Evolutionary conservation across 2,797 vertebrate genomes (phyloP).

Genomic region (Lateolabrax maculatus): DNA sequence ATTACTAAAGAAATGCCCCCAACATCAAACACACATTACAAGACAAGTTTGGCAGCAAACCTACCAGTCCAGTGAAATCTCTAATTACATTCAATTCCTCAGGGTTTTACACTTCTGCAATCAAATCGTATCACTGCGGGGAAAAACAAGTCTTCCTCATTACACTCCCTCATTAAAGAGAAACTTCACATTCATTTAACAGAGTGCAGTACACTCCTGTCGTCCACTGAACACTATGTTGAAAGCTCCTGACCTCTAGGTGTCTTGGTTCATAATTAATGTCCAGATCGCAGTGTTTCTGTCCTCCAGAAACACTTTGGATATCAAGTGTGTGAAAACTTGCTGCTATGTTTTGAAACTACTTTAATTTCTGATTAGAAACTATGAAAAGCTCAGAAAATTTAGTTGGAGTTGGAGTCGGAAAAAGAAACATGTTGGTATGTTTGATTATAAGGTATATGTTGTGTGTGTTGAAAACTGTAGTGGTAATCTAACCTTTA

Average conservation of each 20-base stretch:
- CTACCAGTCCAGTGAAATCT: background rate
- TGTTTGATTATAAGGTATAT: too few species aligned
- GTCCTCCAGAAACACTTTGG: slow-evolving; percentile 17
- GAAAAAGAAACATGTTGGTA: background rate
- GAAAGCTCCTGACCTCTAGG: slow-evolving; percentile 29
- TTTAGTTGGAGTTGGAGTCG: background rate
- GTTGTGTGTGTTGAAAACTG: too few species aligned
- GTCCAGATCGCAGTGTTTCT: slow-evolving; percentile 16
- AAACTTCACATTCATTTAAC: slow-evolving; percentile 47
- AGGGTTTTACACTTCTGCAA: slow-evolving; percentile 17
- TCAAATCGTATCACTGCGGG: slow-evolving; percentile 3
- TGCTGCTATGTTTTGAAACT: background rate
- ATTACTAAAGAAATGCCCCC: background rate
- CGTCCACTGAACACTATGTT: slow-evolving; percentile 21
- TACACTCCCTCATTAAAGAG: slow-evolving; percentile 56
- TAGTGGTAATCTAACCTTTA: too few species aligned
- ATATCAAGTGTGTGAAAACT: background rate
- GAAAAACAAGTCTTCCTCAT: slow-evolving; percentile 38
- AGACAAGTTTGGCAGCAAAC: background rate
- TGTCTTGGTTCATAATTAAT: slow-evolving; percentile 32
- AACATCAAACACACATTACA: background rate
- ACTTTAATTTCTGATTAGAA: background rate
- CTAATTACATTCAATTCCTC: slow-evolving; percentile 17
- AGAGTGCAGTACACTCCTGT: slow-evolving; percentile 31
- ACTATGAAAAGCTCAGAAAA: background rate